These are phyloP conservation scores for Epinotia demarniana DNA, from an alignment of 2,888 invertebrate species.

Conservation along the genomic window DNA sequence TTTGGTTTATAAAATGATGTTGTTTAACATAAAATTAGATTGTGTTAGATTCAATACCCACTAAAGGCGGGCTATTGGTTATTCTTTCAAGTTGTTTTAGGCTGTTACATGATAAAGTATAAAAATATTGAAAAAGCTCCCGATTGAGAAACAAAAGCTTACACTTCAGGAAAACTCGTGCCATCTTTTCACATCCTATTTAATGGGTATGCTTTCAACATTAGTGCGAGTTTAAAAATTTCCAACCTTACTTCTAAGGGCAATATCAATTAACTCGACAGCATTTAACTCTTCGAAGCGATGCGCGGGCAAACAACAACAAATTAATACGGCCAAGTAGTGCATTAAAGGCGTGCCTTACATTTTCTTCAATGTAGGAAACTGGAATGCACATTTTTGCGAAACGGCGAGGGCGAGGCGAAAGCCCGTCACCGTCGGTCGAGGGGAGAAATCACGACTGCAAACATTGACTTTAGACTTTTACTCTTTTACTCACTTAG, in stretches of 20 bases:
- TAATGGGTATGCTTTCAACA: not conserved
- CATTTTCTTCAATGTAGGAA: constrained; percentile 46
- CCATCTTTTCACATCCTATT: too few species aligned
- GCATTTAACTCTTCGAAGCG: constrained; percentile 8
- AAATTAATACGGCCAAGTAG: constrained; percentile 34
- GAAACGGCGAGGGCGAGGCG: constrained; percentile 50
- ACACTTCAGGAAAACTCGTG: too few species aligned
- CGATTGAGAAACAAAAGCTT: too few species aligned
- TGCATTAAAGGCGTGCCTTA: constrained; percentile 29
- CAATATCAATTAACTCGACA: constrained; percentile 4
- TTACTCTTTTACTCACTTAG: constrained; percentile 82
- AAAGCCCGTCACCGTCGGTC: constrained; percentile 68
- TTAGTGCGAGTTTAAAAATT: not conserved
- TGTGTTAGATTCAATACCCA: not conserved
- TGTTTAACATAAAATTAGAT: not conserved
- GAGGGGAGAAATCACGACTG: constrained; percentile 79
- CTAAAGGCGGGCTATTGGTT: too few species aligned
- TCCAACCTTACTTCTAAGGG: not conserved
- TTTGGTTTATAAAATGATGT: not conserved
- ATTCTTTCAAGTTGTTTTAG: too few species aligned
- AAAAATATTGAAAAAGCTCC: too few species aligned
- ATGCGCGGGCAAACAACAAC: constrained; percentile 27
- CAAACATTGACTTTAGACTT: constrained; percentile 83
- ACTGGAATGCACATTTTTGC: constrained; percentile 63
- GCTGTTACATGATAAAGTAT: too few species aligned